Evolutionary conservation across 2,888 invertebrate genomes (phyloP).

Genomic region (Drosophila phalerata): DNA sequence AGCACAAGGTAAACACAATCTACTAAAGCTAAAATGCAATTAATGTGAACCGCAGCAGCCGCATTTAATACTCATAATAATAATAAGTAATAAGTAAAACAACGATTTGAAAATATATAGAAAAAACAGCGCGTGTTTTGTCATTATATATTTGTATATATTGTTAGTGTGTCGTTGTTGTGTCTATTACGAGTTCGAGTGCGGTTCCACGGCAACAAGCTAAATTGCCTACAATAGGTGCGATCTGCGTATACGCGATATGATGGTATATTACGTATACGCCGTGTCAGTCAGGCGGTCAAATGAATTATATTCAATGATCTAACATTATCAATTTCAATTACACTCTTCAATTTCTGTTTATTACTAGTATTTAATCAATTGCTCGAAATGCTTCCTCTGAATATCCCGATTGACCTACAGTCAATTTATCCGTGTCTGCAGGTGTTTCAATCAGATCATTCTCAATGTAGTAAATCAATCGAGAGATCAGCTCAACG

Average conservation of each 20-base stretch:
- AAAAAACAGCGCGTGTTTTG: conserved; percentile 30
- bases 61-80: conserved; percentile 6
- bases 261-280: conserved; percentile 17
- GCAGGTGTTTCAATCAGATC: conserved; percentile 21
- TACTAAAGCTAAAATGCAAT: conserved; percentile 35
- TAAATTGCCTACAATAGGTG: conserved; percentile 26
- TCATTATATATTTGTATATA: conserved; percentile 1
- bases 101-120: not conserved
- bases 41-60: conserved; percentile 25
- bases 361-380: not conserved
- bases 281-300: not conserved
- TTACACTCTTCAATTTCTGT: not conserved
- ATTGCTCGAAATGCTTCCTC: conserved; percentile 4
- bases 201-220: not conserved
- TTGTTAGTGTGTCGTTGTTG: conserved; percentile 8
- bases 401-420: not conserved
- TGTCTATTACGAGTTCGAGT: not conserved
- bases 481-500: conserved; percentile 88
- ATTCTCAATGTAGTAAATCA: conserved; percentile 86
- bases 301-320: not conserved
- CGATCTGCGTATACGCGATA: conserved; percentile 41
- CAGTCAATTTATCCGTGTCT: not conserved
- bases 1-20: conserved; percentile 44
- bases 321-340: conserved; percentile 3
- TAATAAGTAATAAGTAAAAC: conserved; percentile 5